Evolutionary conservation across 1,140 invertebrate genomes (phyloP).

Genomic region (Saccostrea cuccullata): DNA sequence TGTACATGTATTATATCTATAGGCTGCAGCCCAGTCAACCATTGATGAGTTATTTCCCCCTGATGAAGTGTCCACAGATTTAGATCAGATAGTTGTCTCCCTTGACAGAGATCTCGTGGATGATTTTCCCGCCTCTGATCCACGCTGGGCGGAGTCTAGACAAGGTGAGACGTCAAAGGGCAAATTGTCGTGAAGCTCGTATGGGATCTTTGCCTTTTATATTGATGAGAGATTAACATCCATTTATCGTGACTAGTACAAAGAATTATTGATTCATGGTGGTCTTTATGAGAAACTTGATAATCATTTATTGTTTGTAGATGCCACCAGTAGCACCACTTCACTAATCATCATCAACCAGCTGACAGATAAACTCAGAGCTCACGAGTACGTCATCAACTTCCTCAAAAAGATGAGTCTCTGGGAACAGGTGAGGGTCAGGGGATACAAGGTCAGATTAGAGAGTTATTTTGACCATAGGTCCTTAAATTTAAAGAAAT

Average conservation of each 20-base stretch:
- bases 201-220: neutral
- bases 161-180: constrained; percentile 64
- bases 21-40: constrained; percentile 84
- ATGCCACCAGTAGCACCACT: constrained; percentile 73
- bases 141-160: constrained; percentile 85
- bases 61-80: constrained; percentile 76
- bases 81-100: constrained; percentile 85
- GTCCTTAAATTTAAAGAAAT: no score
- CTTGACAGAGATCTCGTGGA: constrained; percentile 90
- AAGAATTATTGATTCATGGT: no score
- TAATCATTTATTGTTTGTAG: neutral
- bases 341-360: constrained; percentile 89
- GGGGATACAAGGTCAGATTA: no score
- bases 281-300: no score
- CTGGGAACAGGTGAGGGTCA: constrained; percentile 87
- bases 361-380: constrained; percentile 90
- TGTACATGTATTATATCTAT: neutral
- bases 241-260: no score
- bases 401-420: constrained; percentile 89
- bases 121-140: constrained; percentile 92
- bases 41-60: constrained; percentile 85
- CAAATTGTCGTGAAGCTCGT: neutral
- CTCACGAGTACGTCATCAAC: constrained; percentile 82
- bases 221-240: no score
- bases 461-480: no score